A percentile compares a stretch with the other conserved stretches of the same genome.
Conservation (phyloP, 2,113 vertebrate species). For the Catharus minimus region DNA sequence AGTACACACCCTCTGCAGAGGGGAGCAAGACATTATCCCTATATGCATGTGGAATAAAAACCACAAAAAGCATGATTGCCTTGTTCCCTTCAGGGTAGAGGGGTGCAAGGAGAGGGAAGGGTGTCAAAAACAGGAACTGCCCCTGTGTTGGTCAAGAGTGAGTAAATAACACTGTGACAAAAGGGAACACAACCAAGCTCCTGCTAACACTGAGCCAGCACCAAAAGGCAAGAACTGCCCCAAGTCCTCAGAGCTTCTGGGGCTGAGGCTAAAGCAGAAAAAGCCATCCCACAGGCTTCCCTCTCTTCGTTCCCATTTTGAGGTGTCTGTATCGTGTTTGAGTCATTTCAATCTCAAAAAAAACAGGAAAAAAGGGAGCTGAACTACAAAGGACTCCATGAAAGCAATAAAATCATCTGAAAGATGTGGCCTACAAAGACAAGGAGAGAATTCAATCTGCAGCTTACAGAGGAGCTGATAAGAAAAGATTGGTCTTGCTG, state of each 20-base stretch:
- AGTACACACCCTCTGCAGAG: background rate
- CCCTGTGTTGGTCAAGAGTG: background rate
- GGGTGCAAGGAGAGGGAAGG: background rate
- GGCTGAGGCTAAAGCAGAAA: background rate
- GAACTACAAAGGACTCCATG: constrained; percentile 39
- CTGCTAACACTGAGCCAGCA: background rate
- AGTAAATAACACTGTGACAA: background rate
- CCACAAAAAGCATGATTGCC: background rate
- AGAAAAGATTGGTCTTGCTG: background rate
- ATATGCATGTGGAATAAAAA: rapidly evolving
- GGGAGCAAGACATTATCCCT: background rate
- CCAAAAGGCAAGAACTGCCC: background rate
- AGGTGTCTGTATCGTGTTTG: rapidly evolving
- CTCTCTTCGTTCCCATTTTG: background rate
- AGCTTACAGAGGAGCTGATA: constrained; percentile 21
- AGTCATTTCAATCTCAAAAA: background rate
- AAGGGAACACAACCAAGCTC: background rate
- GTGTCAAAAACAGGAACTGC: background rate
- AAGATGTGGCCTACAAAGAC: constrained; percentile 40
- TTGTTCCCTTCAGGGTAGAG: background rate
- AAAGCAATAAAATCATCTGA: constrained; percentile 42
- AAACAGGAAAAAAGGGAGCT: background rate
- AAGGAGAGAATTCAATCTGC: constrained; percentile 22
- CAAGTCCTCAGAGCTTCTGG: background rate
- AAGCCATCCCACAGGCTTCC: background rate